phyloP scores from a whole-genome alignment of 2,113 vertebrate species.

The Neolamprologus modestus region DNA sequence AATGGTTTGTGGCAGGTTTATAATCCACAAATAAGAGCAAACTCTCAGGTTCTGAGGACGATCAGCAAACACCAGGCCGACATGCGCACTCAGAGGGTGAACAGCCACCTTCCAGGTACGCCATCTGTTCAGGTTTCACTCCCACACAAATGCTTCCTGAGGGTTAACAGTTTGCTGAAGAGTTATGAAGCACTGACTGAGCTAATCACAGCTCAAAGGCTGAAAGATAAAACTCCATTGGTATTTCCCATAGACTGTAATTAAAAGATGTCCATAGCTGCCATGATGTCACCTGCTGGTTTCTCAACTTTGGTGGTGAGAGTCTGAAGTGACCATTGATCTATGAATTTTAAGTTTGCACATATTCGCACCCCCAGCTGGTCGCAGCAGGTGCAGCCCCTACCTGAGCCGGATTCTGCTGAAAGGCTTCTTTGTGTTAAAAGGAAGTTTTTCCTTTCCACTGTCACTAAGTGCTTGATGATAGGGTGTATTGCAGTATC shows the following conservation, averaged over 20 bases:
- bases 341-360: neutral
- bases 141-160: neutral
- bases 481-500: neutral
- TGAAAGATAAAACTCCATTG: neutral
- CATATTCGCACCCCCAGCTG: neutral
- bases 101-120: conserved; percentile 70
- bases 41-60: conserved; percentile 83
- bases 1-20: conserved; percentile 75
- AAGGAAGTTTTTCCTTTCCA: neutral
- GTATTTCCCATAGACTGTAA: neutral
- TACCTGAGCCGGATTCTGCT: neutral
- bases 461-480: neutral
- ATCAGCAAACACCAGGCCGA: conserved; percentile 90
- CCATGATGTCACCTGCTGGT: neutral
- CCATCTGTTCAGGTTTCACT: neutral
- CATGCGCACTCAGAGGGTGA: conserved; percentile 74
- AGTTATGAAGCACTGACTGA: neutral
- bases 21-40: conserved; percentile 85
- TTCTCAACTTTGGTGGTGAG: neutral
- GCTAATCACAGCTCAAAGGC: neutral
- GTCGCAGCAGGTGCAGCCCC: neutral
- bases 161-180: neutral
- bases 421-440: neutral
- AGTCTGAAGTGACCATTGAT: neutral
- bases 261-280: neutral